Percentiles rank a stretch among this genome's conserved stretches.
Evolutionary conservation across 2,888 invertebrate genomes (phyloP).

Genomic region (Romanomermis culicivorax): DNA sequence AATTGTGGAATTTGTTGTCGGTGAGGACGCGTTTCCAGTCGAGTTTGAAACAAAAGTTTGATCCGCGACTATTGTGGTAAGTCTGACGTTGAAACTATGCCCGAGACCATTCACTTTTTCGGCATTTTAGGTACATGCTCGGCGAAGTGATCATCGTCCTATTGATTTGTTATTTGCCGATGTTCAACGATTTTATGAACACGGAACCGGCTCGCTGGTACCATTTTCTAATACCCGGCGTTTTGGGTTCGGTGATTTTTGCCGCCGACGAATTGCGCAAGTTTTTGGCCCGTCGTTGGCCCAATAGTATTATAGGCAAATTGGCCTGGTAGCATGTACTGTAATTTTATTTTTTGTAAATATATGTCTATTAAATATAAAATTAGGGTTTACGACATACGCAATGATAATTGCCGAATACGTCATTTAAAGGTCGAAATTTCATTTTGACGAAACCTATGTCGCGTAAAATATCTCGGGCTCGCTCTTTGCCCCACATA

Average conservation of each 20-base stretch:
- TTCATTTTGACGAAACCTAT: too few relatives aligned
- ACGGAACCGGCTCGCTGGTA: not conserved
- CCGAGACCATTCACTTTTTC: too few relatives aligned
- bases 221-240: not conserved
- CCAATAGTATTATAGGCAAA: not conserved
- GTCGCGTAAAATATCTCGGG: too few relatives aligned
- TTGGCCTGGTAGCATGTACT: slow-evolving; percentile 3
- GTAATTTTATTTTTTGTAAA: too few relatives aligned
- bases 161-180: not conserved
- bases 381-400: too few relatives aligned
- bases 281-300: not conserved
- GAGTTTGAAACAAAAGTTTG: not conserved
- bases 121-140: too few relatives aligned
- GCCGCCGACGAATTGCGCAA: not conserved
- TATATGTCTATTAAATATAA: too few relatives aligned
- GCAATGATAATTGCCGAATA: too few relatives aligned
- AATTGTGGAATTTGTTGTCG: not conserved
- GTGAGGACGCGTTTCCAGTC: slow-evolving; percentile 3
- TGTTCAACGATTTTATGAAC: not conserved
- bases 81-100: too few relatives aligned
- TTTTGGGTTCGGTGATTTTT: not conserved
- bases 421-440: too few relatives aligned
- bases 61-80: not conserved
- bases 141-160: not conserved
- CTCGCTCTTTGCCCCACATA: too few relatives aligned